These are phyloP conservation scores for Archocentrus centrarchus DNA, from an alignment of 2,113 vertebrate species.

Conservation along the genomic window DNA sequence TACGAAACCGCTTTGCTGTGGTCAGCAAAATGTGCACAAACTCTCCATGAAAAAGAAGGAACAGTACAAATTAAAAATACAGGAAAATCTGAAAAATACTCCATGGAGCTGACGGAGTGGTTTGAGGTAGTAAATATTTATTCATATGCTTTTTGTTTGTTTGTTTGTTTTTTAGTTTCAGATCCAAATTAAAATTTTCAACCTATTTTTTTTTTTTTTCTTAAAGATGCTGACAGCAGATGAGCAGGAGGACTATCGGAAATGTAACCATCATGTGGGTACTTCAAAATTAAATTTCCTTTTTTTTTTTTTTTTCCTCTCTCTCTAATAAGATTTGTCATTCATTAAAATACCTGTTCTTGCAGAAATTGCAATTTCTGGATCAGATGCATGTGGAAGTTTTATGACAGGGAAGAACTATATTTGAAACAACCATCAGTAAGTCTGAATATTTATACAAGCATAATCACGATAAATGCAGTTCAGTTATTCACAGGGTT, in stretches of 20 bases:
- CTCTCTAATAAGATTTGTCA: background rate
- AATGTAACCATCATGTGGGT: slow-evolving; percentile 21
- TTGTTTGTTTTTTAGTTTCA: background rate
- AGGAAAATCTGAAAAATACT: background rate
- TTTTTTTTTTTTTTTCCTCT: background rate
- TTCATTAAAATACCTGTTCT: background rate
- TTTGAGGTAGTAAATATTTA: slow-evolving; percentile 42
- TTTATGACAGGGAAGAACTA: background rate
- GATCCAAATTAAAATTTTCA: background rate
- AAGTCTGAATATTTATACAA: slow-evolving; percentile 38
- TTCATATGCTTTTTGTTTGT: background rate
- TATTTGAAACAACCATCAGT: slow-evolving; percentile 45
- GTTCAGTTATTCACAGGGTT: background rate
- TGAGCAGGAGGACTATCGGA: slow-evolving; percentile 14
- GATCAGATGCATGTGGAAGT: accelerated
- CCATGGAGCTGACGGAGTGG: slow-evolving; percentile 36
- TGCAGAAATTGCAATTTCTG: slow-evolving; percentile 46
- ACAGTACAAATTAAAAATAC: background rate
- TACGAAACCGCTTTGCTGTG: background rate
- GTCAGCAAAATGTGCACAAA: background rate
- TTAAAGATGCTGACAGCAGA: slow-evolving; percentile 26
- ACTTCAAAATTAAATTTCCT: background rate
- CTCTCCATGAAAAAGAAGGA: slow-evolving; percentile 17
- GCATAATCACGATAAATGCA: background rate
- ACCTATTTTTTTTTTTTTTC: background rate